Evolutionary conservation across 2,797 vertebrate genomes (phyloP).

Genomic region (Ctenopoma kingsleyae): DNA sequence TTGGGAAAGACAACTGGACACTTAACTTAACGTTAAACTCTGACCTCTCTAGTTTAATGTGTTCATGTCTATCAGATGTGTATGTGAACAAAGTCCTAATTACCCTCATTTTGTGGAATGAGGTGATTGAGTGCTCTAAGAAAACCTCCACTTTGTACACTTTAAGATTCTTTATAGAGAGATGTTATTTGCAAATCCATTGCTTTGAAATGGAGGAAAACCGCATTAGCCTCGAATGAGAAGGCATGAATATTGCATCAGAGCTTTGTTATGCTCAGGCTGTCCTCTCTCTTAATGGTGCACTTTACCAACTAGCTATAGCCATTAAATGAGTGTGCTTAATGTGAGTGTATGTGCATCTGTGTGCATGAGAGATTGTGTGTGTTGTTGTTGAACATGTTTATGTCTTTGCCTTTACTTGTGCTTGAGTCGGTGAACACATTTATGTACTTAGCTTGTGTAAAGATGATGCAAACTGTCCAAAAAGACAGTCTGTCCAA

Average conservation of each 20-base stretch:
- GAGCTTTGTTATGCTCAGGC: slow-evolving; percentile 87
- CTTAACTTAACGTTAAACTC: slow-evolving; percentile 27
- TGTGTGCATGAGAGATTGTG: slow-evolving; percentile 15
- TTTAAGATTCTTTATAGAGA: slow-evolving; percentile 62
- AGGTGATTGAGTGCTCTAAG: slow-evolving; percentile 55
- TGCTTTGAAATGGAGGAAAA: slow-evolving; percentile 78
- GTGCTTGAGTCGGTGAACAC: slow-evolving; percentile 24
- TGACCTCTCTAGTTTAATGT: slow-evolving; percentile 53
- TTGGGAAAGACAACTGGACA: slow-evolving; percentile 35
- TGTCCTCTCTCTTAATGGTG: slow-evolving; percentile 91
- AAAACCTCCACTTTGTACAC: slow-evolving; percentile 49
- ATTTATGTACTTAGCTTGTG: slow-evolving; percentile 25
- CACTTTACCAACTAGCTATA: slow-evolving; percentile 89
- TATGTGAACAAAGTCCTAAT: slow-evolving; percentile 61
- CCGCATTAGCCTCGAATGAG: slow-evolving; percentile 84
- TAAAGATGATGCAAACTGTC: slow-evolving; percentile 27
- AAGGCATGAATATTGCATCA: slow-evolving; percentile 91
- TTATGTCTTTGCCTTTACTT: slow-evolving; percentile 14
- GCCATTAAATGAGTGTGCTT: slow-evolving; percentile 80
- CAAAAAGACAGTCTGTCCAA: slow-evolving; percentile 5
- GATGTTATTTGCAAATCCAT: slow-evolving; percentile 71
- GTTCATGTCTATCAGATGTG: slow-evolving; percentile 40
- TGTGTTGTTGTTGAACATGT: slow-evolving; percentile 20
- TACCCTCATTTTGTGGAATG: slow-evolving; percentile 37
- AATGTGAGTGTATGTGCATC: slow-evolving; percentile 60